Percentiles rank a stretch among this genome's conserved stretches.
Evolutionary conservation across 2,797 vertebrate species (phyloP).

Genomic region (Sebastes flavidus): DNA sequence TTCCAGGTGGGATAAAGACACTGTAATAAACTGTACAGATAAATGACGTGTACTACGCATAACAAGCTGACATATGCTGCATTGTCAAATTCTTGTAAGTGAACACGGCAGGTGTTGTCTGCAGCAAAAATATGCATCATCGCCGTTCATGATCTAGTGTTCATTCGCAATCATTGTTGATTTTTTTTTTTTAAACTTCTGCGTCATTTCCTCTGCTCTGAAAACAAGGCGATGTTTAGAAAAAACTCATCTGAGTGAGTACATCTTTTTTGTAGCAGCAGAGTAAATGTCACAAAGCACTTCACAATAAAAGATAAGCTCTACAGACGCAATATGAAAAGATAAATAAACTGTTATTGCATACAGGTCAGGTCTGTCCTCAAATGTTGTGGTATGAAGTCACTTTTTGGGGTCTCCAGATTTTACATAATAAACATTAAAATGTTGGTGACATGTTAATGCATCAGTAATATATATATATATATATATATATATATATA

Average conservation of each 20-base stretch:
- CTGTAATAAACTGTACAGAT: constrained; percentile 36
- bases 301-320: neutral
- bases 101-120: constrained; percentile 14
- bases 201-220: constrained; percentile 15
- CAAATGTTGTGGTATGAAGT: neutral
- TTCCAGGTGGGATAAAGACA: constrained; percentile 32
- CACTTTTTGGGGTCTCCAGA: neutral
- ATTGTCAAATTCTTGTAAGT: constrained; percentile 30
- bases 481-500: too few relatives aligned
- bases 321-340: neutral
- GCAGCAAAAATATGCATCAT: constrained; percentile 1
- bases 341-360: neutral
- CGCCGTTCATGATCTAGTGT: neutral
- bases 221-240: neutral
- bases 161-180: neutral
- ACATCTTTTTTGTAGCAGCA: neutral
- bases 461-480: neutral
- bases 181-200: neutral
- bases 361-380: neutral
- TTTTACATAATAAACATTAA: neutral
- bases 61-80: neutral
- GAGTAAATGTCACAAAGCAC: neutral
- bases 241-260: neutral
- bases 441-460: neutral
- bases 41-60: constrained; percentile 8